Conservation (phyloP, 2,113 vertebrate genomes). For the Grammomys surdaster region DNA sequence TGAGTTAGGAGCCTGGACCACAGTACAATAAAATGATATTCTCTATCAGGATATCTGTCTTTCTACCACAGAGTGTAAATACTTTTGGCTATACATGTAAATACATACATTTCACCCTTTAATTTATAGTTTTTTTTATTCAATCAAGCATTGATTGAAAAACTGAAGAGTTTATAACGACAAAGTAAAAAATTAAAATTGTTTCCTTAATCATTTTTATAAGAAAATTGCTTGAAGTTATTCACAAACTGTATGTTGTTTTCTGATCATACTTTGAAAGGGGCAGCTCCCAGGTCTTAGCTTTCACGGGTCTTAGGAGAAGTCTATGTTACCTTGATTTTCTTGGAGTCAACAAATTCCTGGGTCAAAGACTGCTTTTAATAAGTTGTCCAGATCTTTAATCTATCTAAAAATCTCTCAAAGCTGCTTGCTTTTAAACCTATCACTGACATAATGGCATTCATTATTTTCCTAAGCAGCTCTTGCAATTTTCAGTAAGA, state of each 20-base stretch:
- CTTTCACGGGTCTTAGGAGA: neutral
- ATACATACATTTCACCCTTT: neutral
- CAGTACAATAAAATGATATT: slow-evolving; percentile 64
- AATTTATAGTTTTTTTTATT: slow-evolving; percentile 32
- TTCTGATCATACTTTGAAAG: neutral
- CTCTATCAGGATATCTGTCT: slow-evolving; percentile 57
- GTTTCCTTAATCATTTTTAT: neutral
- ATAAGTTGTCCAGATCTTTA: neutral
- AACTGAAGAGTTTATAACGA: slow-evolving; percentile 28
- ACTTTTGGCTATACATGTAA: slow-evolving; percentile 50
- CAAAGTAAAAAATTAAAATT: neutral
- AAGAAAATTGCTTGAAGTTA: neutral
- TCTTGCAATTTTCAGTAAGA: slow-evolving; percentile 87
- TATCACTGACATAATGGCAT: slow-evolving; percentile 82
- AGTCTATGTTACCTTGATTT: neutral
- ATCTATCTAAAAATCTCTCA: slow-evolving; percentile 45
- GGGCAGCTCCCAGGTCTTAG: neutral
- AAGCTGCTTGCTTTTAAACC: slow-evolving; percentile 72
- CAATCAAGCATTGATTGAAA: slow-evolving; percentile 24
- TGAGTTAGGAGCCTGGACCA: slow-evolving; percentile 51
- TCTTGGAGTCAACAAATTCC: neutral
- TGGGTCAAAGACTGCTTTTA: neutral
- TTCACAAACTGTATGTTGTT: slow-evolving; percentile 20
- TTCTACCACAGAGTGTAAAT: slow-evolving; percentile 19
- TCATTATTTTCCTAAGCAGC: slow-evolving; percentile 84